phyloP scores from a whole-genome alignment of 2,888 invertebrate genomes.

The Drosophila emarginata region DNA sequence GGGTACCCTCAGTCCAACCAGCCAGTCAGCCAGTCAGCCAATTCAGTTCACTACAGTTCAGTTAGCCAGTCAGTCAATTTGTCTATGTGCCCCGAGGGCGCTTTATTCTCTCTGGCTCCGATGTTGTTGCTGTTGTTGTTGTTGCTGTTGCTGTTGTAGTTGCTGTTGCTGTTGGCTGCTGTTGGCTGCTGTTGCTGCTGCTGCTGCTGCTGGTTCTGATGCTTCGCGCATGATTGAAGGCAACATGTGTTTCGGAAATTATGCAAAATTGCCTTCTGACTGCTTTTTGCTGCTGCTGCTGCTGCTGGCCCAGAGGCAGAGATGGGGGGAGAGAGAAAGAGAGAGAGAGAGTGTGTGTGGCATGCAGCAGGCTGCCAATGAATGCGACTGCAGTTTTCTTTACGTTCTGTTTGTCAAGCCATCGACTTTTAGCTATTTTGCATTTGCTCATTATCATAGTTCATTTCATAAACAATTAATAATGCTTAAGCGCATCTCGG shows the following conservation, averaged over 20 bases:
- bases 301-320: slow-evolving; percentile 34
- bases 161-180: no score
- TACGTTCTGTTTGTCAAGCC: slow-evolving; percentile 37
- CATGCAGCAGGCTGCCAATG: slow-evolving; percentile 1
- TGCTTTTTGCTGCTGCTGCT: slow-evolving; percentile 22
- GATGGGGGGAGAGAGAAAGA: not conserved
- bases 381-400: slow-evolving; percentile 15
- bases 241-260: slow-evolving; percentile 80
- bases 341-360: not conserved
- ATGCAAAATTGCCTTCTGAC: slow-evolving; percentile 72
- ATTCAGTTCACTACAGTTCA: slow-evolving; percentile 10
- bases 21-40: slow-evolving; percentile 36
- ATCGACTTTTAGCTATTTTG: slow-evolving; percentile 41
- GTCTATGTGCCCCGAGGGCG: slow-evolving; percentile 69
- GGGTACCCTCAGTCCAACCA: slow-evolving; percentile 26
- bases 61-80: slow-evolving; percentile 71
- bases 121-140: slow-evolving; percentile 10
- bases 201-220: slow-evolving; percentile 24
- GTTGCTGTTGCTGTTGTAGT: slow-evolving; percentile 19
- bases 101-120: slow-evolving; percentile 25
- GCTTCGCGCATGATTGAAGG: slow-evolving; percentile 78
- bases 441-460: slow-evolving; percentile 76
- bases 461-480: slow-evolving; percentile 74
- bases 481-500: slow-evolving; percentile 76
- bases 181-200: slow-evolving; percentile 32